A percentile compares a stretch with the other conserved stretches of the same genome.
phyloP scores from a whole-genome alignment of 2,888 invertebrate species.

The Toxonevra muliebris region DNA sequence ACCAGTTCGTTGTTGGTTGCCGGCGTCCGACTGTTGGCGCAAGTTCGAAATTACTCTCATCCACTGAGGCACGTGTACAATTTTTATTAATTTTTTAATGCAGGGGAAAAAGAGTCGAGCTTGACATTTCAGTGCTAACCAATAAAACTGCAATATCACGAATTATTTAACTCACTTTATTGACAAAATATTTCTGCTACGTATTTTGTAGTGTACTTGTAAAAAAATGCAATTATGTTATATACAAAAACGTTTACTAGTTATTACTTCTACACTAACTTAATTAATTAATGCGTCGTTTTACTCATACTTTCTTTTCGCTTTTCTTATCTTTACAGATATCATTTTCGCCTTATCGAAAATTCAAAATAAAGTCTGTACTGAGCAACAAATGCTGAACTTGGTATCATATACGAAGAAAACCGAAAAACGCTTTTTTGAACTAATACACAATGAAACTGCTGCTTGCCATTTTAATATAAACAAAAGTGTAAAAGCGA shows the following conservation, averaged over 20 bases:
- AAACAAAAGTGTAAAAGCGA: slow-evolving; percentile 11
- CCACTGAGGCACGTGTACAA: too few relatives aligned
- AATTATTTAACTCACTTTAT: too few relatives aligned
- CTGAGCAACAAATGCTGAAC: slow-evolving; percentile 35
- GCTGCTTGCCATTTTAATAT: slow-evolving; percentile 18
- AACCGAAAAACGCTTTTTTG: too few relatives aligned
- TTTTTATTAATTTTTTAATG: too few relatives aligned
- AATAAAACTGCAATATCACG: too few relatives aligned
- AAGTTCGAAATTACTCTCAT: too few relatives aligned
- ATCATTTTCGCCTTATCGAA: slow-evolving; percentile 58
- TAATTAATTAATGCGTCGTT: background rate
- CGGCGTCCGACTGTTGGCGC: too few relatives aligned
- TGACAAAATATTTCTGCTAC: background rate
- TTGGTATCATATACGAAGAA: slow-evolving; percentile 21
- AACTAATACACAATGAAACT: too few relatives aligned
- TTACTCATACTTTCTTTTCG: slow-evolving; percentile 24
- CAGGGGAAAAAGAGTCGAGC: too few relatives aligned
- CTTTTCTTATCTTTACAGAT: slow-evolving; percentile 50
- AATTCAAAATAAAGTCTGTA: slow-evolving; percentile 36
- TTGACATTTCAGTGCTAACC: too few relatives aligned
- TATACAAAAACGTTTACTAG: background rate
- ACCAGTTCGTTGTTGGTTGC: too few relatives aligned
- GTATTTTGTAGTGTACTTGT: background rate
- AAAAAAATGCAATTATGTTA: too few relatives aligned
- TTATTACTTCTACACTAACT: background rate